Base-by-base conservation (phyloP, 2,888 invertebrate genomes). In the Harpalus rubripes region DNA sequence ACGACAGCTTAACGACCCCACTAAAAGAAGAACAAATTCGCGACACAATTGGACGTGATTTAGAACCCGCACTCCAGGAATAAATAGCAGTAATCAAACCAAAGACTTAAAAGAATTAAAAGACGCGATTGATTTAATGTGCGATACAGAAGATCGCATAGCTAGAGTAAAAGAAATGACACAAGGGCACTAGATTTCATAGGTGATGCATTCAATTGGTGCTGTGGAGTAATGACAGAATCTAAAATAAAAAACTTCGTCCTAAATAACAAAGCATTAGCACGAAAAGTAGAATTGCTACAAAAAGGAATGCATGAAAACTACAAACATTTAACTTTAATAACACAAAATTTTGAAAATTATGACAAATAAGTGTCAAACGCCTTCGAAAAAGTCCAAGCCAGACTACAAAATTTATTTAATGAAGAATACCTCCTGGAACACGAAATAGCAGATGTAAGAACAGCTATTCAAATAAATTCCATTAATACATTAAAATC, bases 181-280 rank as follows among this genome's bases (percentile, higher is more conserved):
- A 0, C 63, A 15, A n/a, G 81, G 7, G 79, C 72, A 7, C 59
- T 82, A 4, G 41, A 82, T 32, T 85, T 85, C 26, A 72, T 82
- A 16, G 81, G 81, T 1, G 81, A 82, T 63, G 85, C 32, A 32
- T 32, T 32, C 5, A 32, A 32, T 5, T 32, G 32, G 6, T 32
- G 32, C 32, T 32, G 32, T 12, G 85, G 82, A n/a, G 85, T 85
- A 12, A 81, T 81, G 44, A 85, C 74, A 3, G 18, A 82, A 52
- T 44, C 16, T 7, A 80, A 82, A 56, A 41, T 85, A n/a, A n/a
- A 59, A 41, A 10, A 63, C 6, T 22, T 56, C 32, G 65, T 78
- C 1, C 8, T 78, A 22, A 85, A 85, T 10, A n/a, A 52, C 5
- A 44, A 85, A 16, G 41, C 16, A 7, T 22, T 26, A 26, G 52